Conservation (phyloP, 2,797 vertebrate species). For the Molothrus aeneus region DNA sequence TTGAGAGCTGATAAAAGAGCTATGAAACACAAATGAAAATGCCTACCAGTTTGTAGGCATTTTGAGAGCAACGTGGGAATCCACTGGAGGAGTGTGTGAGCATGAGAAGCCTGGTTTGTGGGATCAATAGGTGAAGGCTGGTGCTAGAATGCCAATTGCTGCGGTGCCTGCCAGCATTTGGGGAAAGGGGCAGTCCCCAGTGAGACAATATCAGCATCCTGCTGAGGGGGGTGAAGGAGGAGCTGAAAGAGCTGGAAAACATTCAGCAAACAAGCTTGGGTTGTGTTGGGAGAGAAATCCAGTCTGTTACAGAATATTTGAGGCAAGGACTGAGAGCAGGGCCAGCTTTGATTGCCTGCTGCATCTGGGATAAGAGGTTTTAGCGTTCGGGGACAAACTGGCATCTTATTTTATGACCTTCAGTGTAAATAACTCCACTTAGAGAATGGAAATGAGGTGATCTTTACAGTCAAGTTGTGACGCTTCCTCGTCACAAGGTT, state of each 20-base stretch:
- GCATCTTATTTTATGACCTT: not conserved
- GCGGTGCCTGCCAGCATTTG: not conserved
- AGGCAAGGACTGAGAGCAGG: not conserved
- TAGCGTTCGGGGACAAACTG: not conserved
- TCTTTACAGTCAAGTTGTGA: not conserved
- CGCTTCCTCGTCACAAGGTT: accelerated
- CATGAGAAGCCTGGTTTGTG: not conserved
- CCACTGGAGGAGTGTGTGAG: accelerated
- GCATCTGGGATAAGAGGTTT: not conserved
- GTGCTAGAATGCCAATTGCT: not conserved
- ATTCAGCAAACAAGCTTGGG: too few species aligned
- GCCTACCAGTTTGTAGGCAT: not conserved
- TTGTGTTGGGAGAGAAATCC: not conserved
- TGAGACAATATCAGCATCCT: not conserved
- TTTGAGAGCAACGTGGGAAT: not conserved
- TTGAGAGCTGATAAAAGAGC: not conserved
- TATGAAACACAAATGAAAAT: not conserved
- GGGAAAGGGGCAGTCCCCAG: not conserved
- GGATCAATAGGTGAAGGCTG: not conserved
- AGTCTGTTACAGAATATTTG: not conserved
- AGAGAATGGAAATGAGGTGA: not conserved
- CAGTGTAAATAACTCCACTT: not conserved
- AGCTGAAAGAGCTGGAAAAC: not conserved
- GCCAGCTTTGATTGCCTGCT: not conserved
- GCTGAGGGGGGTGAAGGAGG: not conserved